Evolutionary conservation across 2,113 vertebrate genomes (phyloP).

Genomic region (Muntiacus muntjak): DNA sequence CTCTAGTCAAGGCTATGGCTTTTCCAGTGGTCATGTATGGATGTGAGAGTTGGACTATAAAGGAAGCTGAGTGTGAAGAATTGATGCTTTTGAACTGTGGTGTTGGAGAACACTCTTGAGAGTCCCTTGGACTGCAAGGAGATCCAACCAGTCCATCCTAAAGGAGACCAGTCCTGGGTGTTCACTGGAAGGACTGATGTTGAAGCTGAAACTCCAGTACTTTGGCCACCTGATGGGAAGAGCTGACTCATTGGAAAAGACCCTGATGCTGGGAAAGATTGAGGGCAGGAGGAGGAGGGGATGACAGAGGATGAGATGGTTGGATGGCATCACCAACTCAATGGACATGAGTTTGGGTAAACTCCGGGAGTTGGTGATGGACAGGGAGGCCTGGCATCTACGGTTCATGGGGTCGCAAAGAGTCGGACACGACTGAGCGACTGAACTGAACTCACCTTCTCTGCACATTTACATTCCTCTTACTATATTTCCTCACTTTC

Average conservation of each 20-base stretch:
- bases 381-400: not conserved
- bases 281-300: not conserved
- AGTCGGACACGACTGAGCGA: not conserved
- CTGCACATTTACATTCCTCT: accelerated
- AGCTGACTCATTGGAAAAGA: not conserved
- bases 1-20: not conserved
- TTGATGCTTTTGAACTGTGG: not conserved
- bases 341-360: not conserved
- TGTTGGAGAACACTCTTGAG: not conserved
- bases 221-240: not conserved
- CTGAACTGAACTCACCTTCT: accelerated
- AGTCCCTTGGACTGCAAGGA: not conserved
- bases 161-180: not conserved
- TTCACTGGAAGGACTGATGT: not conserved
- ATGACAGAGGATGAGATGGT: not conserved
- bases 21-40: not conserved
- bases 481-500: not conserved
- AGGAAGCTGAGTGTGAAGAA: not conserved
- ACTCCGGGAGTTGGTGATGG: not conserved
- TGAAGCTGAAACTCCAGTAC: not conserved
- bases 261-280: not conserved
- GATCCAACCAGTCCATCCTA: not conserved
- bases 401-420: accelerated
- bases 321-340: not conserved
- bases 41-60: not conserved